phyloP scores from a whole-genome alignment of 2,797 vertebrate species.

The Sorex maritimensis region DNA sequence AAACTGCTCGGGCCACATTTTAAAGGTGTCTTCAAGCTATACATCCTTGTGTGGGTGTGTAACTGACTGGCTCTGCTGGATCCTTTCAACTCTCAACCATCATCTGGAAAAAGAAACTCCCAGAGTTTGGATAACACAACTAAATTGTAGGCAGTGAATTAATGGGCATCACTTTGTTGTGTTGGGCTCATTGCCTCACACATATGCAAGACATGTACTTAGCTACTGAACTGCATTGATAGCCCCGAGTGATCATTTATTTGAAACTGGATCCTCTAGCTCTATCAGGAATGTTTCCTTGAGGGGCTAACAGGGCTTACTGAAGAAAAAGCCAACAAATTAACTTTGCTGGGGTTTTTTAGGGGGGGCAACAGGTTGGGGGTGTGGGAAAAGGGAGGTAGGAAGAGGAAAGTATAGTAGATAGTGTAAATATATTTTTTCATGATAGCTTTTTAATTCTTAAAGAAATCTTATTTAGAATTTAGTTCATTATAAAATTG shows the following conservation, averaged over 20 bases:
- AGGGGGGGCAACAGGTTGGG: no score
- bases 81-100: background rate
- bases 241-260: no score
- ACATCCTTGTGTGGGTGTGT: background rate
- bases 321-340: background rate
- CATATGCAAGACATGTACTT: no score
- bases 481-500: conserved; percentile 41
- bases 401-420: background rate
- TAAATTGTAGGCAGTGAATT: background rate
- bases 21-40: background rate
- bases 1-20: background rate
- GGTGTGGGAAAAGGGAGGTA: background rate
- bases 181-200: no score
- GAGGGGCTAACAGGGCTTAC: background rate
- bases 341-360: background rate
- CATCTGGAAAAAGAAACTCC: background rate
- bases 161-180: background rate
- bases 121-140: background rate
- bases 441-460: background rate
- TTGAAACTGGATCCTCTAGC: conserved; percentile 31
- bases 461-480: conserved; percentile 29
- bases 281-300: conserved; percentile 3
- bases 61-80: background rate
- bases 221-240: no score
- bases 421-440: background rate